A percentile compares a stretch with the other conserved stretches of the same genome.
Evolutionary conservation across 2,888 invertebrate species (phyloP).

Genomic region (Scrobipalpa costella): DNA sequence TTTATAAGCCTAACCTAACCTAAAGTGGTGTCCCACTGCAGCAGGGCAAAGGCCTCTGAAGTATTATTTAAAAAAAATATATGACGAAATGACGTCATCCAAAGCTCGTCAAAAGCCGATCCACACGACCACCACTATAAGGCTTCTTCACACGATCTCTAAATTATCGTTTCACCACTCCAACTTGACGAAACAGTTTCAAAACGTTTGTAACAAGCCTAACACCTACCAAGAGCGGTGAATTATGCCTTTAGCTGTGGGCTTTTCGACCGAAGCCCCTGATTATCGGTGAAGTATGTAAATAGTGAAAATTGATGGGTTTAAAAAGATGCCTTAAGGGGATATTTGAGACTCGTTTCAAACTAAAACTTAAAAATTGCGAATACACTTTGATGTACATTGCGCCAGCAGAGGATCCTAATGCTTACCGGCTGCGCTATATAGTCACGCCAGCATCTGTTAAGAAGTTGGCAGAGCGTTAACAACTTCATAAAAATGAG

Average conservation of each 20-base stretch:
- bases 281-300: constrained; percentile 15
- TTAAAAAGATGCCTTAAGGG: constrained; percentile 7
- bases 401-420: no score
- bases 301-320: constrained; percentile 21
- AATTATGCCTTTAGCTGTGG: constrained; percentile 14
- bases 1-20: no score
- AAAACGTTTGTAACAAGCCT: constrained; percentile 29
- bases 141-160: constrained; percentile 32
- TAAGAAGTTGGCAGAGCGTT: no score
- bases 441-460: no score
- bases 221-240: constrained; percentile 13
- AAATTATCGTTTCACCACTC: constrained; percentile 31
- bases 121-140: constrained; percentile 7
- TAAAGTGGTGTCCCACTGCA: no score
- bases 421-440: no score
- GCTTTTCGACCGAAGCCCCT: constrained; percentile 5
- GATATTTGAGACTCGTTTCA: background rate
- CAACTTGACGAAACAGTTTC: constrained; percentile 30
- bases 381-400: no score
- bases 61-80: background rate
- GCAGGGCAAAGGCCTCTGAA: no score
- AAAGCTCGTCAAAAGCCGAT: constrained; percentile 5
- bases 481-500: no score
- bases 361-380: background rate
- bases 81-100: background rate